phyloP scores from a whole-genome alignment of 2,888 invertebrate species.

The Eurytoma adleriae region DNA sequence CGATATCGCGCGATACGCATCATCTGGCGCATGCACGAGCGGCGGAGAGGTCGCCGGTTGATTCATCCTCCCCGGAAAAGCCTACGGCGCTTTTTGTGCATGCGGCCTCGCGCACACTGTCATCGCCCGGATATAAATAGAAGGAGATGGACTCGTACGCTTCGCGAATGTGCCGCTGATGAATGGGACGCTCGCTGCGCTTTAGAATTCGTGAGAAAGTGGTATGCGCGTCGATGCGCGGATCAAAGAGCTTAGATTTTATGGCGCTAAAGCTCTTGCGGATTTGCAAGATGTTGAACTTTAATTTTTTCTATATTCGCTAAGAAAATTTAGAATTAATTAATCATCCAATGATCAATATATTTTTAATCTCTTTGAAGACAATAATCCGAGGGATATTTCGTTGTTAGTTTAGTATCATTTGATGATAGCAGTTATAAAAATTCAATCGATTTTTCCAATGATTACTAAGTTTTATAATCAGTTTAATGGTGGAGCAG shows the following conservation, averaged over 20 bases:
- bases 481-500: too few relatives aligned
- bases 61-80: slow-evolving; percentile 15
- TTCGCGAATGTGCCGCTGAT: slow-evolving; percentile 6
- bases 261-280: background rate
- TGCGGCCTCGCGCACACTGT: slow-evolving; percentile 1
- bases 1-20: background rate
- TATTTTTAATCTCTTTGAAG: too few relatives aligned
- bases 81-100: background rate
- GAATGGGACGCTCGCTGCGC: background rate
- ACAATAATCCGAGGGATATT: too few relatives aligned
- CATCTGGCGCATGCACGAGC: background rate
- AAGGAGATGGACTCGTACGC: background rate
- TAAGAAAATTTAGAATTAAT: too few relatives aligned
- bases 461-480: too few relatives aligned
- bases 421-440: too few relatives aligned
- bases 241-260: background rate
- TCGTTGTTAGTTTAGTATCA: too few relatives aligned
- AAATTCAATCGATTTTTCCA: too few relatives aligned
- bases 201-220: slow-evolving; percentile 3
- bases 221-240: background rate
- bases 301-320: too few relatives aligned
- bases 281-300: too few relatives aligned
- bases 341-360: too few relatives aligned
- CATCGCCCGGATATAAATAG: slow-evolving; percentile 10
- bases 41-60: background rate